These are phyloP conservation scores for Drosophila truncata DNA, from an alignment of 1,140 invertebrate species.

Conservation along the genomic window DNA sequence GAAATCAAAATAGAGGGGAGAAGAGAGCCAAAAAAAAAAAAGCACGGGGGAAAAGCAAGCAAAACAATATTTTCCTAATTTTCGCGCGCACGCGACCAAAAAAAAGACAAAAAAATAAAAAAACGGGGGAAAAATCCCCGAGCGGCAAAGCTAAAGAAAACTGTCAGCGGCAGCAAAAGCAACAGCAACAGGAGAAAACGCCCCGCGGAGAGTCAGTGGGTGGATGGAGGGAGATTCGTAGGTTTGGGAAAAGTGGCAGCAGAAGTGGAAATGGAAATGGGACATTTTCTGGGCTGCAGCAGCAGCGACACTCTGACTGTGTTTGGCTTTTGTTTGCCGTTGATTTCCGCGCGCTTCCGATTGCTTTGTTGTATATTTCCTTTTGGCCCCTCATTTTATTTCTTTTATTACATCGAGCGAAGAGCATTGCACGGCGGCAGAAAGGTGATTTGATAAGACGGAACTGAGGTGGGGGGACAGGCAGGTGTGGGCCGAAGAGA, in stretches of 20 bases:
- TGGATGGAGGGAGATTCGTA: neutral
- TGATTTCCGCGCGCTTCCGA: conserved; percentile 78
- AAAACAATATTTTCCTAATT: conserved; percentile 82
- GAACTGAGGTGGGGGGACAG: neutral
- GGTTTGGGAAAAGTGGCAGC: neutral
- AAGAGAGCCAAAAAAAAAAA: conserved; percentile 14
- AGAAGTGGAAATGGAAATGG: conserved; percentile 25
- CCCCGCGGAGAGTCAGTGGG: conserved; percentile 31
- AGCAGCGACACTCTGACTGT: conserved; percentile 33
- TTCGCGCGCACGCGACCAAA: conserved; percentile 76
- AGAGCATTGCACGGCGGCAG: conserved; percentile 27
- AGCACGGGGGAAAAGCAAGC: conserved; percentile 43
- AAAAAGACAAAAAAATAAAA: conserved; percentile 43
- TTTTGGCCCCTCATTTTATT: conserved; percentile 35
- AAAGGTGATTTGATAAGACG: conserved; percentile 51
- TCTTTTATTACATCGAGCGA: conserved; percentile 28
- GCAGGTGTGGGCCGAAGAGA: neutral
- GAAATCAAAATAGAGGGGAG: conserved; percentile 40
- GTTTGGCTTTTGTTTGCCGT: conserved; percentile 73
- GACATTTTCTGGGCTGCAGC: conserved; percentile 39
- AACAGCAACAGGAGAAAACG: conserved; percentile 57
- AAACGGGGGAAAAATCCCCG: conserved; percentile 27
- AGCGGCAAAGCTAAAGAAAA: conserved; percentile 65
- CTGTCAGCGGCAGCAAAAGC: conserved; percentile 71
- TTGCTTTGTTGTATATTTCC: conserved; percentile 74